Conservation (phyloP, 1,140 invertebrate genomes). For the Wasmannia auropunctata region DNA sequence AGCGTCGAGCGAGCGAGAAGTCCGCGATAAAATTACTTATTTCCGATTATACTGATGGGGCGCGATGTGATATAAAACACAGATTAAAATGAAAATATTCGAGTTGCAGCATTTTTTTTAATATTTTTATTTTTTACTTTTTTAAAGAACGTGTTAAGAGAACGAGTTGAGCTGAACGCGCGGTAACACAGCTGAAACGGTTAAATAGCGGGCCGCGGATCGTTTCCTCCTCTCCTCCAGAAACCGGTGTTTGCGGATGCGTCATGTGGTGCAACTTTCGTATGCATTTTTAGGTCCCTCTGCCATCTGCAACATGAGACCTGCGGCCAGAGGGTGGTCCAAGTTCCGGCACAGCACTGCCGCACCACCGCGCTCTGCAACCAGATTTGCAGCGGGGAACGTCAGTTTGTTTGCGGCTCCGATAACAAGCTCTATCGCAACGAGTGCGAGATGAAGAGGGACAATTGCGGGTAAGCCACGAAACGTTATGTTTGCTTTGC, state of each 20-base stretch:
- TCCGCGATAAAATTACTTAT: background rate
- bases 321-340: constrained; percentile 93
- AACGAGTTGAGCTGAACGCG: background rate
- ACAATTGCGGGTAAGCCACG: constrained; percentile 93
- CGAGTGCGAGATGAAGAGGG: constrained; percentile 96
- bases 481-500: constrained; percentile 20
- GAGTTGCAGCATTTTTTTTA: background rate
- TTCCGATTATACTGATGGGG: too few relatives aligned
- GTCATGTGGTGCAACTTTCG: constrained; percentile 6
- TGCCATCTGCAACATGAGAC: constrained; percentile 94
- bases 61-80: too few relatives aligned
- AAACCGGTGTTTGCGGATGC: background rate
- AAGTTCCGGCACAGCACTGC: constrained; percentile 92
- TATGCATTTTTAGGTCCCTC: constrained; percentile 87
- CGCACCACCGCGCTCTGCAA: constrained; percentile 93
- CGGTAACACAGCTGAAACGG: too few relatives aligned
- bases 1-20: background rate
- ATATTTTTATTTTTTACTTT: too few relatives aligned
- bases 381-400: constrained; percentile 89
- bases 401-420: constrained; percentile 95
- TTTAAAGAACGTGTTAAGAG: too few relatives aligned
- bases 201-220: background rate
- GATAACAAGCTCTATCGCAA: constrained; percentile 96
- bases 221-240: background rate
- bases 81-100: background rate